Evolutionary conservation across 2,888 invertebrate species (phyloP), one percentile per base, ranked within the genome.

Genomic region (Lucinisca nassula): DNA sequence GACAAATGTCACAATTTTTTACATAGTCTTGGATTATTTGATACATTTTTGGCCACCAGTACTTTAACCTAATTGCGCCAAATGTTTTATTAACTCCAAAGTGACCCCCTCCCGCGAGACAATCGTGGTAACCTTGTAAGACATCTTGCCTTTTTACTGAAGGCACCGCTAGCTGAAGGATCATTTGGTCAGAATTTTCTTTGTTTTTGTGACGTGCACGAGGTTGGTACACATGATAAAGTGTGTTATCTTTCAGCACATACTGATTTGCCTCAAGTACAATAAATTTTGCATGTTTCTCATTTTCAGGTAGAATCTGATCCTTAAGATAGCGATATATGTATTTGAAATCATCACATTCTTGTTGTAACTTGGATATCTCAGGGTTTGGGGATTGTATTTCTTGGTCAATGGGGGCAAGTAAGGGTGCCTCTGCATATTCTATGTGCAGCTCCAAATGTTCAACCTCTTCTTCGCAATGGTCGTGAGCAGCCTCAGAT

Each of bases 1-100:
- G 88, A 78, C 88, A 88, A 61, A 40, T 55, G 37, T 79, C 81
- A 80, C 88, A 88, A 35, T 79, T 55, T 4, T 21, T 10, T 14
- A 84, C 81, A 78, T 80, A 87, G 27, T 87, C 82, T 14, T 74
- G 30, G 17, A 87, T 61, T 6, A 73, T 73, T 70, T 83, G 78
- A n/a, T 70, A 79, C 30, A 79, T 40, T 17, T 45, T n/a, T 8
- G 79, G 79, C 79, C 79, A 79, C 6, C 58, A 79, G 40, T 70
- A 79, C 37, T 79, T 79, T 21, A 27, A 17, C 24, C 70, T 24
- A 21, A 87, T 32, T 14, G 83, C 76, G 17, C 35, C 40, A 70
- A 32, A 79, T 12, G 79, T 79, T 49, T 70, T 79, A 14, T 70
- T 12, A 12, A 45, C n/a, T 3, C 79, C 79, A 30, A 79, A 45